phyloP scores from a whole-genome alignment of 2,797 vertebrate genomes.

The Galago senegalensis region DNA sequence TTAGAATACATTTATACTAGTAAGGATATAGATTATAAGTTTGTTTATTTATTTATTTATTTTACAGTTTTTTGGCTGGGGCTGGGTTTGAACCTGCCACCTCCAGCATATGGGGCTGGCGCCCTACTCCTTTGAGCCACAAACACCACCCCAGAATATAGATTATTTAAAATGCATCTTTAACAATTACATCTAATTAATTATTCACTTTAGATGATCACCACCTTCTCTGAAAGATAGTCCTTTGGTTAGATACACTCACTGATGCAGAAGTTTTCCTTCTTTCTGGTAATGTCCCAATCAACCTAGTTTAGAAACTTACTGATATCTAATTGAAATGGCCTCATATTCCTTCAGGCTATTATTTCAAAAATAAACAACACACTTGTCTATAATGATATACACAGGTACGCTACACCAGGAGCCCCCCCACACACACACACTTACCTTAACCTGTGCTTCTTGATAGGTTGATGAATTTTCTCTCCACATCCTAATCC shows the following conservation, averaged over 20 bases:
- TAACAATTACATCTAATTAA: background rate
- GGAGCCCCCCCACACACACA: no score
- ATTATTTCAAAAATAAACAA: constrained; percentile 63
- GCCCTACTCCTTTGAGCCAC: no score
- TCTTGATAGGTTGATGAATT: background rate
- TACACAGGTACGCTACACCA: accelerated
- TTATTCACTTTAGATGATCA: background rate
- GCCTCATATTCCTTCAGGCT: background rate
- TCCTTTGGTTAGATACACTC: background rate
- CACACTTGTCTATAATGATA: background rate
- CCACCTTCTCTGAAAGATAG: constrained; percentile 14
- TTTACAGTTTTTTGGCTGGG: no score
- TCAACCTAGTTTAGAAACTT: constrained; percentile 25
- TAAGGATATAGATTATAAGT: background rate
- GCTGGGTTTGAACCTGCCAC: no score
- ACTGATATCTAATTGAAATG: constrained; percentile 41
- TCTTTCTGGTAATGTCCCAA: background rate
- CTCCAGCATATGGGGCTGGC: no score
- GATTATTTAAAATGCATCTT: background rate
- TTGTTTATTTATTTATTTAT: no score
- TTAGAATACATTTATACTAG: constrained; percentile 26
- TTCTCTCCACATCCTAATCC: background rate
- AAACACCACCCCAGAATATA: background rate
- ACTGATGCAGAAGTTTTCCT: background rate
- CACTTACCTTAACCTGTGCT: background rate